phyloP scores from a whole-genome alignment of 2,113 vertebrate genomes.

The Neolamprologus sp. region DNA sequence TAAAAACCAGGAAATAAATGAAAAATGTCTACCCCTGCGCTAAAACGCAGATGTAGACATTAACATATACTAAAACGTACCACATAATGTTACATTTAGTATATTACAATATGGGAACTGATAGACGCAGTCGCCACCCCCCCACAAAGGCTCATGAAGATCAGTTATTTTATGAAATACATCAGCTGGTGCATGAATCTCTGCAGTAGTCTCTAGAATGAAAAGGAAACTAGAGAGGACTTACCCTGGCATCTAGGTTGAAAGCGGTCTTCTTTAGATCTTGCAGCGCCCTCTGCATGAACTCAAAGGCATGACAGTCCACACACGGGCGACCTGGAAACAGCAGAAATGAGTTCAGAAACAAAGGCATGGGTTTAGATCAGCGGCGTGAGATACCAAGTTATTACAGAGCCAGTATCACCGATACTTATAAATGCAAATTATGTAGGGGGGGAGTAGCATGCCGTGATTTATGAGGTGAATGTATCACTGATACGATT shows the following conservation, averaged over 20 bases:
- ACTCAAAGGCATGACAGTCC: conserved; percentile 95
- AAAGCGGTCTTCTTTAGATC: conserved; percentile 89
- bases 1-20: not conserved
- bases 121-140: not conserved
- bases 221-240: not conserved
- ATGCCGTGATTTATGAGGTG: not conserved
- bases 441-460: not conserved
- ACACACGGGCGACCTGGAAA: conserved; percentile 88
- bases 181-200: not conserved
- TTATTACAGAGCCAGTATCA: not conserved
- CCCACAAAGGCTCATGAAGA: not conserved
- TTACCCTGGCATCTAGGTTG: conserved; percentile 85
- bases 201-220: not conserved
- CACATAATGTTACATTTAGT: not conserved
- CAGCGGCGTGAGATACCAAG: not conserved
- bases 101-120: not conserved
- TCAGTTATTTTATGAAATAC: not conserved
- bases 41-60: not conserved
- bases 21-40: not conserved
- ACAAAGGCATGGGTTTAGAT: not conserved
- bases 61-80: not conserved
- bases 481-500: accelerated
- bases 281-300: conserved; percentile 96
- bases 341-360: not conserved
- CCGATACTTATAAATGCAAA: not conserved